Base-by-base conservation (phyloP, 2,888 invertebrate species). In the Autographa gamma region DNA sequence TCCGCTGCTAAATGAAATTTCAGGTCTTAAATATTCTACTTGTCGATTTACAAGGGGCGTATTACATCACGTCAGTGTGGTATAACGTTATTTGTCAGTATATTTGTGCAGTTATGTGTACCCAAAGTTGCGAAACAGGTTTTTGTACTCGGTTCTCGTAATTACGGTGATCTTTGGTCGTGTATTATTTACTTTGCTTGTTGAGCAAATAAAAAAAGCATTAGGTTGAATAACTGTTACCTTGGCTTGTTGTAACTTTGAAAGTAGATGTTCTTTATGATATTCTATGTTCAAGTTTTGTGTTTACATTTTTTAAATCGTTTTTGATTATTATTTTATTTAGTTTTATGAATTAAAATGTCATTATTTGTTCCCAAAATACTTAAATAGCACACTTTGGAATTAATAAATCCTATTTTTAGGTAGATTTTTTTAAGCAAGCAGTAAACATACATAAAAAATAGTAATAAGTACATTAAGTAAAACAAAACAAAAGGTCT, bases 91-190 rank as follows among this genome's bases (percentile, higher is more conserved):
- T 67, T 69, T 67, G 58, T 25, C 54, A 9, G 2, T 38, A 59
- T 66, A 71, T 72, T 79, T 72, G 54, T 64, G 11, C 16, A 43
- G 63, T 59, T 75, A 75, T 59, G 32, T 25, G 58, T 48, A 48
- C 58, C 25, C 18, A 56, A 73, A 77, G 69, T 74, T 73, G 64
- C n/a, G 16, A 72, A 85, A 83, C 83, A 69, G 82, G 83, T 83
- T 85, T 81, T 38, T 41, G 13, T 16, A 41, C 41, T 19, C 1
- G 56, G 65, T 74, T 66, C 41, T 0, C 60, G 54, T 77, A 77
- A 77, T 72, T 67, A 77, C 78, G 43, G 5, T 43, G 60, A 66
- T 65, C 69, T 70, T 63, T 59, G 64, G 63, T 48, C 58, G n/a
- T 34, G 19, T 60, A 7, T 52, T 67, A 76, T 65, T 70, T 71